A percentile compares a stretch with the other conserved stretches of the same genome.
phyloP scores from a whole-genome alignment of 2,113 vertebrate species.

The Corythaeola cristata region DNA sequence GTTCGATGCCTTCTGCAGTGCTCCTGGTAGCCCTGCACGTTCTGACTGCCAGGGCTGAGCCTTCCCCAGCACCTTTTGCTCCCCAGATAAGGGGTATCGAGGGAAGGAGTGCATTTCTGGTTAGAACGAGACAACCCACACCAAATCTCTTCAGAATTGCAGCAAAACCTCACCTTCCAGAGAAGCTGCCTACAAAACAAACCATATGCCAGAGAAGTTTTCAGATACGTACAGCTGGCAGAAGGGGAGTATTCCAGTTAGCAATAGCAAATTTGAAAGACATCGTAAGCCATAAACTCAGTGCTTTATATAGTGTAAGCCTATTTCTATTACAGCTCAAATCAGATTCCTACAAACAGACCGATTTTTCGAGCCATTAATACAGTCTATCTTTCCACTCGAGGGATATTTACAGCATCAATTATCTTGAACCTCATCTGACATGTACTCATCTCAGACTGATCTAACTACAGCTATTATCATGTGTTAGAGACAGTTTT shows the following conservation, averaged over 20 bases:
- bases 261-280: not conserved
- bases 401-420: not conserved
- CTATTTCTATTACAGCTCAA: not conserved
- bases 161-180: not conserved
- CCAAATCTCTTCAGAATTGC: not conserved
- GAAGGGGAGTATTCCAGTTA: not conserved
- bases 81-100: not conserved
- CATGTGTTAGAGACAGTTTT: not conserved
- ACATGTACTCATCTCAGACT: not conserved
- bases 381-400: not conserved
- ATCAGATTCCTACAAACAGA: not conserved
- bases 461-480: not conserved
- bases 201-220: not conserved
- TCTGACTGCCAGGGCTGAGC: not conserved
- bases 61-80: not conserved
- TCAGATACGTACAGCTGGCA: not conserved
- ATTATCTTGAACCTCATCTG: not conserved
- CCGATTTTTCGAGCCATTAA: not conserved
- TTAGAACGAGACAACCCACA: rapidly evolving
- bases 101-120: not conserved
- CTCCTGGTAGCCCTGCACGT: not conserved
- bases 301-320: not conserved
- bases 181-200: not conserved
- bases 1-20: not conserved
- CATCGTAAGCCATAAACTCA: not conserved